These are phyloP conservation scores for Seriola rivoliana DNA, from an alignment of 2,113 vertebrate species.

Conservation along the genomic window DNA sequence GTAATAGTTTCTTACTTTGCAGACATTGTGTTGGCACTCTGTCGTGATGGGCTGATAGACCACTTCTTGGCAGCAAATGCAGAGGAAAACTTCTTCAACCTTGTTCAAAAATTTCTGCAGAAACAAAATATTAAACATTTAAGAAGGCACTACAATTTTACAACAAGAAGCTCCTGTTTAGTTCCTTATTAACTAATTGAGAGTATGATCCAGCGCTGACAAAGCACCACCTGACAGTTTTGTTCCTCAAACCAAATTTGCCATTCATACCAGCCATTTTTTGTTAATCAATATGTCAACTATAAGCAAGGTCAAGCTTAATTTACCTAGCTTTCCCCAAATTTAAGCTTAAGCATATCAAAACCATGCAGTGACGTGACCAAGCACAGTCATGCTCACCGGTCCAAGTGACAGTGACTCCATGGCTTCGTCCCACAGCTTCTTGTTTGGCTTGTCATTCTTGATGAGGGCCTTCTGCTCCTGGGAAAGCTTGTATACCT, in stretches of 20 bases:
- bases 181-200: neutral
- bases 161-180: neutral
- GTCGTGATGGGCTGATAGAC: slow-evolving; percentile 94
- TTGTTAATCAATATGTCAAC: too few species aligned
- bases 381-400: slow-evolving; percentile 72
- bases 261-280: too few species aligned
- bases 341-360: neutral
- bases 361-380: neutral
- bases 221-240: neutral
- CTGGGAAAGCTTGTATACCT: slow-evolving; percentile 90
- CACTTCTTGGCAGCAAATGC: slow-evolving; percentile 98
- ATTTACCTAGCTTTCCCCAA: neutral
- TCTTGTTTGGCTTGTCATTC: slow-evolving; percentile 90
- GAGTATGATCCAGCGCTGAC: neutral
- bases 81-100: slow-evolving; percentile 94
- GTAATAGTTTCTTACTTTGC: slow-evolving; percentile 87
- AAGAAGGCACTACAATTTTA: neutral
- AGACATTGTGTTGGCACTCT: slow-evolving; percentile 96
- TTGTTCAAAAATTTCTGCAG: slow-evolving; percentile 93
- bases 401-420: slow-evolving; percentile 91
- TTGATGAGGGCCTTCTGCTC: slow-evolving; percentile 91
- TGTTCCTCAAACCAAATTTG: too few species aligned
- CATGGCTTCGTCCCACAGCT: slow-evolving; percentile 94
- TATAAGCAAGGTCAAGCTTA: neutral
- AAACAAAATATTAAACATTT: slow-evolving; percentile 7